These are phyloP conservation scores for Helicorthomorpha holstii DNA, from an alignment of 1,140 invertebrate species.

Conservation along the genomic window DNA sequence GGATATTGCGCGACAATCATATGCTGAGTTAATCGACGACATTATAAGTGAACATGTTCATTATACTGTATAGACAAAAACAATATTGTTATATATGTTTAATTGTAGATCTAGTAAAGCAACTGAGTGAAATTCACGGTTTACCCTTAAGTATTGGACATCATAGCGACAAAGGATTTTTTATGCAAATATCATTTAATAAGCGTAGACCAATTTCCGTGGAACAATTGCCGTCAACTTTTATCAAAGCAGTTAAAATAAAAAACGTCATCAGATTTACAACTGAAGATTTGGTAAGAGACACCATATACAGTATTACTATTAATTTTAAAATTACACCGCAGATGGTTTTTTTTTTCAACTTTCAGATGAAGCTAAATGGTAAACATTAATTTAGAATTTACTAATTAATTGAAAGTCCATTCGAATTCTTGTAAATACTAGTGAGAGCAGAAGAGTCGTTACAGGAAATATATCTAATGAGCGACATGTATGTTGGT, in stretches of 20 bases:
- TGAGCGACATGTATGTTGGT: conserved; percentile 50
- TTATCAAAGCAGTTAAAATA: conserved; percentile 39
- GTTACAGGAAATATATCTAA: conserved; percentile 54
- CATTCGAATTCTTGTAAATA: too few species aligned
- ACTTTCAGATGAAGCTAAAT: conserved; percentile 23
- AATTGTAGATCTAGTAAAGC: conserved; percentile 21
- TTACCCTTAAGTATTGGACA: conserved; percentile 46
- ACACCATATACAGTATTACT: not conserved
- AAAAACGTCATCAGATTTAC: conserved; percentile 51
- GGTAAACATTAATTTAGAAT: conserved; percentile 16
- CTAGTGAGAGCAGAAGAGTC: conserved; percentile 44
- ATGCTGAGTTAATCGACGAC: conserved; percentile 57
- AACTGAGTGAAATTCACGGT: conserved; percentile 41
- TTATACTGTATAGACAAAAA: conserved; percentile 6
- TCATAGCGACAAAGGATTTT: conserved; percentile 50
- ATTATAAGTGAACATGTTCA: conserved; percentile 38
- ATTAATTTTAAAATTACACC: not conserved
- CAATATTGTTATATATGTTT: conserved; percentile 8
- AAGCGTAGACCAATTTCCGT: conserved; percentile 24
- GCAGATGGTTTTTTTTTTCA: conserved; percentile 4
- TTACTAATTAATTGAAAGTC: too few species aligned
- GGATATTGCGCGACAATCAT: conserved; percentile 56
- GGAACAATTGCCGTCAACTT: conserved; percentile 36
- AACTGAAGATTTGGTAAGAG: conserved; percentile 46
- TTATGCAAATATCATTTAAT: conserved; percentile 42